These are phyloP conservation scores for Eretmocerus hayati DNA, from an alignment of 2,888 invertebrate genomes.

Conservation along the genomic window DNA sequence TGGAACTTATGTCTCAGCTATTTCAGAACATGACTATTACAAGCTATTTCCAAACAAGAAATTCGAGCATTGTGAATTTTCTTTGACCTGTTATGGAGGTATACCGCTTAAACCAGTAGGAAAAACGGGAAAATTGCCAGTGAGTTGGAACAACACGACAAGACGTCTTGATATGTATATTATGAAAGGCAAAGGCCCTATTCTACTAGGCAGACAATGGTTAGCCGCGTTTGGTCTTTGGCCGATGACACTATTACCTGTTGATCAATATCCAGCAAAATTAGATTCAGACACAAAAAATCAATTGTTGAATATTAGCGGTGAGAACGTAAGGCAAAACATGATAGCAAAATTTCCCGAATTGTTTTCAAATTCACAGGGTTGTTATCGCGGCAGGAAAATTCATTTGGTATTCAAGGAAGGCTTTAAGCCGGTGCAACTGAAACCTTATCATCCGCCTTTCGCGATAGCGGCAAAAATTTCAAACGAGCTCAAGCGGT, in stretches of 20 bases:
- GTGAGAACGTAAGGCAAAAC: no score
- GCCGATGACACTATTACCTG: not conserved
- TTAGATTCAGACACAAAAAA: not conserved
- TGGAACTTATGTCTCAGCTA: not conserved
- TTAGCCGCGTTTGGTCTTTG: not conserved
- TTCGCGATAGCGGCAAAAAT: conserved; percentile 21
- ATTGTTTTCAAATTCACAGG: conserved; percentile 12
- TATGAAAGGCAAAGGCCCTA: not conserved
- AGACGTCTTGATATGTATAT: not conserved
- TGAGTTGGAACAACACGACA: not conserved
- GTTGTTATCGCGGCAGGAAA: conserved; percentile 17
- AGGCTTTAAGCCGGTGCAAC: conserved; percentile 18
- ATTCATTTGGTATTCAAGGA: conserved; percentile 24
- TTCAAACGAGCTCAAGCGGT: conserved; percentile 18
- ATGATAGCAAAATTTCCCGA: conserved; percentile 16
- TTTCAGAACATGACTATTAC: not conserved
- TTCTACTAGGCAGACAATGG: not conserved
- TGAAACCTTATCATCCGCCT: conserved; percentile 25
- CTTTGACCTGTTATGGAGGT: not conserved
- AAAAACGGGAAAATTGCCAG: not conserved
- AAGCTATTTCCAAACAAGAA: not conserved
- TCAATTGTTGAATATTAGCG: no score
- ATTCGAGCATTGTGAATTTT: not conserved
- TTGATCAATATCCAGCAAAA: not conserved
- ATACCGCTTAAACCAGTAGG: not conserved